Base-by-base conservation (phyloP, 1,140 invertebrate species). In the Centruroides sculpturatus region DNA sequence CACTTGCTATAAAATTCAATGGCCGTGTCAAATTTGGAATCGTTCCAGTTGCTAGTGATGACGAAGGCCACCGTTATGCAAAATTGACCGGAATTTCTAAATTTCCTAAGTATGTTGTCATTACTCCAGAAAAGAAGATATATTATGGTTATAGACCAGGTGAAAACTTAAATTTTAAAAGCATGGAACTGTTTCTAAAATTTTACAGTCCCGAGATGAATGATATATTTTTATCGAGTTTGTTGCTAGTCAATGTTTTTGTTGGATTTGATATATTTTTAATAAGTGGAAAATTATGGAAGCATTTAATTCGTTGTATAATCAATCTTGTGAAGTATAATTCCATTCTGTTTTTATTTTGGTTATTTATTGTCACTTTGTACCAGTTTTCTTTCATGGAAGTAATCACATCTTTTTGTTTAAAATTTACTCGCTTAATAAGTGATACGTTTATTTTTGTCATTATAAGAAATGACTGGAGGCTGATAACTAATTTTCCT, bases 1-100 rank as follows among this genome's bases (percentile, higher is more conserved):
- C 77, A n/a, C 70, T 79, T 4, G 77, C 76, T 65, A 76, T 79
- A 3, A 78, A 76, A 66, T 80, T 79, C 70, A 75, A 76, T 52
- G 78, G 78, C 48, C 66, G 78, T 6, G 73, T 78, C 0, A 74
- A 73, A 61, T 77, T 80, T 71, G 78, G 76, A 23, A 70, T 72
- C 36, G 69, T 78, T 35, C 61, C 66, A 13, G n/a, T 47, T 8
- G 50, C 48, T 12, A 71, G 73, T 41, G 70, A 69, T 13, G 66
- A 67, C 8, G 41, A 41, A 41, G 60, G 66, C 35, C 55, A 63
- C 23, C 51, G 69, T 55, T 58, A 54, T 7, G 60, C 69, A 62
- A 68, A 66, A 62, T 41, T 65, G 66, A 12, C 59, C 60, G 56
- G 68, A 63, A 5, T 63, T 54, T 35, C 56, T 47, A 68, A 61